Conservation (phyloP, 2,888 invertebrate species). For the Troides oblongomaculatus region DNA sequence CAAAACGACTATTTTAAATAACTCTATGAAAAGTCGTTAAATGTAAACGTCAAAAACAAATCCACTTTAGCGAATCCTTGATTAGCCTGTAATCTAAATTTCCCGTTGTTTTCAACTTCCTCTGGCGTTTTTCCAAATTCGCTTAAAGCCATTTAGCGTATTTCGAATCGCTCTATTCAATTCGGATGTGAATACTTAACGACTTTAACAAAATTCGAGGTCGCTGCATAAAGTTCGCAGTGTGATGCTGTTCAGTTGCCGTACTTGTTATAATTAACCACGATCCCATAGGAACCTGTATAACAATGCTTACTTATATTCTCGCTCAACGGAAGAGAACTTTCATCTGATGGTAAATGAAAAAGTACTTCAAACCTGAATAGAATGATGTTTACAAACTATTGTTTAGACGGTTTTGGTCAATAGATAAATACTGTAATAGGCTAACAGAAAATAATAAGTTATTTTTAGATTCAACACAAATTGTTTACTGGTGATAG, state of each 20-base stretch:
- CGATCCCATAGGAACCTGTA: no score
- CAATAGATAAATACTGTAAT: no score
- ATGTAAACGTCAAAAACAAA: neutral
- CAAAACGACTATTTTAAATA: neutral
- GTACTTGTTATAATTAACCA: neutral
- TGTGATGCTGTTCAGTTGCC: neutral
- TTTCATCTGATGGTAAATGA: no score
- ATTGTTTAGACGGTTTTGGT: no score
- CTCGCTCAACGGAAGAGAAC: no score
- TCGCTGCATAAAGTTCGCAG: neutral
- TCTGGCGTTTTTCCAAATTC: constrained; percentile 5
- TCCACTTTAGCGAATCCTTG: neutral
- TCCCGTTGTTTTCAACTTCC: constrained; percentile 8
- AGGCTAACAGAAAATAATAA: no score
- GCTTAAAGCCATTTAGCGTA: constrained; percentile 18
- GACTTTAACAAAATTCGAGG: constrained; percentile 10
- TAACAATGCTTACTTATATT: no score
- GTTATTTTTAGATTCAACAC: no score
- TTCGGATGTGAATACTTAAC: constrained; percentile 8
- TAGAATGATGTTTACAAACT: no score
- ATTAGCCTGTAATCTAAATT: constrained; percentile 1
- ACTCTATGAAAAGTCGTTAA: neutral
- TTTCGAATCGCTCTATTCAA: constrained; percentile 11
- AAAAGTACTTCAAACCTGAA: no score
- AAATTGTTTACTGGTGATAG: no score